Evolutionary conservation across 2,113 vertebrate species (phyloP), one percentile per base, ranked within the genome.

Genomic region (Coturnix japonica): DNA sequence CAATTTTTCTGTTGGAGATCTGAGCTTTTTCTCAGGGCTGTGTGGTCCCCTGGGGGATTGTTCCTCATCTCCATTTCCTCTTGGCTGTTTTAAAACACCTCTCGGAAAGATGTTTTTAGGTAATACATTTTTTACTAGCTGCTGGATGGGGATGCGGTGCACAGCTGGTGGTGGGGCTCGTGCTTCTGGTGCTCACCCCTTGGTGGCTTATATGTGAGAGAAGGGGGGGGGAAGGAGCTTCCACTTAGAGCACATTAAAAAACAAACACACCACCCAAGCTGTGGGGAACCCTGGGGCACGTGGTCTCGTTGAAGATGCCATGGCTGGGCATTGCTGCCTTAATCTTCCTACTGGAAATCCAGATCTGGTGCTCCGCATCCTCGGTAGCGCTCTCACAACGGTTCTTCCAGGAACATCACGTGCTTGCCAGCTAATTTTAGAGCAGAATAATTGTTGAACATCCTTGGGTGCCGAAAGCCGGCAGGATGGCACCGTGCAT

Each of bases 361-460:
- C 72, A 81, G 19, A 17, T 18, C 11, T 2, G 23, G 35, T 20
- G 35, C 64, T 74, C 31, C 0, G 11, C 57, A 67, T 47, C 66
- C 80, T 73, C 85, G 71, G 87, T 43, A 12, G 35, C 7, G 7
- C 71, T 84, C 65, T 73, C 63, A 21, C 72, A 33, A 15, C 31
- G 7, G 51, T 47, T 91, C 90, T 96, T 95, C 95, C 86, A 89
- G 95, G 92, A 95, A 92, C 26, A 66, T 41, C 94, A 78, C 66
- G 41, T 92, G 93, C 80, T 67, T 59, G 2, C 0, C 1, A 4
- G 33, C 85, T 91, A 78, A 94, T 92, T 95, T 90, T 87, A 94
- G 92, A 94, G 16, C 6, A 4, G 30, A 46, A 22, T 65, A 33
- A 86, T 83, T 35, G 53, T 78, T 88, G 84, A 87, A 71, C 87